A percentile compares a stretch with the other conserved stretches of the same genome.
Conservation (phyloP, 1,140 invertebrate species). For the Psix sp. region DNA sequence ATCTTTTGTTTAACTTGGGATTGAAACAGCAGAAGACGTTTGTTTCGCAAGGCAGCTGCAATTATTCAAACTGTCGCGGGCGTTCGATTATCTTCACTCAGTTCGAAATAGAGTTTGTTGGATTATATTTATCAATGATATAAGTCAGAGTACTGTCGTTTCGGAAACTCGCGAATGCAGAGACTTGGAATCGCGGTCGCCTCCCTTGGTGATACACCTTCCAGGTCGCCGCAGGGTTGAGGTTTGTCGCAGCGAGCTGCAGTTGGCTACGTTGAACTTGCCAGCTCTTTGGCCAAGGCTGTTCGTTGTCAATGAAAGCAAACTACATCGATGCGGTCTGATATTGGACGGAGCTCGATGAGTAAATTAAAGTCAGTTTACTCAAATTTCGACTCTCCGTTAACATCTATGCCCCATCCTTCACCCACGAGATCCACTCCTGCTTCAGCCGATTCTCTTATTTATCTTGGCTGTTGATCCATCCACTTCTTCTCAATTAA, state of each 20-base stretch:
- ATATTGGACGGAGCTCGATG: constrained; percentile 44
- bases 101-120: constrained; percentile 32
- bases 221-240: constrained; percentile 43
- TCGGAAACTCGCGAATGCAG: constrained; percentile 51
- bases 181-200: constrained; percentile 46
- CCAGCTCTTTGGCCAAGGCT: constrained; percentile 29
- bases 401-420: constrained; percentile 12
- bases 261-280: constrained; percentile 43
- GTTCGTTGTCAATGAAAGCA: constrained; percentile 48
- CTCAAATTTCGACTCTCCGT: constrained; percentile 29
- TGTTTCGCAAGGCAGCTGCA: constrained; percentile 1
- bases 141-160: constrained; percentile 30
- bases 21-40: background rate
- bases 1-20: background rate
- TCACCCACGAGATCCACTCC: constrained; percentile 2
- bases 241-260: constrained; percentile 47
- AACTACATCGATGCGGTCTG: constrained; percentile 50
- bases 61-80: constrained; percentile 35
- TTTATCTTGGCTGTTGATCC: constrained; percentile 41
- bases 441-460: constrained; percentile 18
- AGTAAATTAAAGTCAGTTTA: constrained; percentile 49
- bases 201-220: constrained; percentile 54
- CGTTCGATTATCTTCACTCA: constrained; percentile 39
- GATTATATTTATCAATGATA: constrained; percentile 45
- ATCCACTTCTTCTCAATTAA: constrained; percentile 52